A percentile compares a stretch with the other conserved stretches of the same genome.
phyloP scores from a whole-genome alignment of 2,888 invertebrate species.

The Omphaloscelis lunosa region DNA sequence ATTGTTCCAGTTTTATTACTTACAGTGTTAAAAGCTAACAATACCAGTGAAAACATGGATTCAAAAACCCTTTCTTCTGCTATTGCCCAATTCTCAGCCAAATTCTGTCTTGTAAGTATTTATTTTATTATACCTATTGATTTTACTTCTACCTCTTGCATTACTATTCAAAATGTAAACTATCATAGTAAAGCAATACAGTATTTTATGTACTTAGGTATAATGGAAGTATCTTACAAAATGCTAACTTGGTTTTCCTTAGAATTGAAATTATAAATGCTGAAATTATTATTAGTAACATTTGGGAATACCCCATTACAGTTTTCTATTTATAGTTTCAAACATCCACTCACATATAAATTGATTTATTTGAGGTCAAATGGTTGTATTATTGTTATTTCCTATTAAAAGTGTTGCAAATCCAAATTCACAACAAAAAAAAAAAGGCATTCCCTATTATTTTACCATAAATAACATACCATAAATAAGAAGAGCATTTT shows the following conservation, averaged over 20 bases:
- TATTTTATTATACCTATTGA: slow-evolving; percentile 15
- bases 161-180: background rate
- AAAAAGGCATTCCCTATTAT: background rate
- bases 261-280: background rate
- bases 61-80: slow-evolving; percentile 80
- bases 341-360: background rate
- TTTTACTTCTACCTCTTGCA: slow-evolving; percentile 12
- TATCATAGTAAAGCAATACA: background rate
- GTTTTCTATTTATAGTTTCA: background rate
- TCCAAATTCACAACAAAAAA: background rate
- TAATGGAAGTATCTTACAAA: background rate
- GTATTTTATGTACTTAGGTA: too few species aligned
- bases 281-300: background rate
- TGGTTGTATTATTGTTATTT: background rate
- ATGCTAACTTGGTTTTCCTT: background rate
- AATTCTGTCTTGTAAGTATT: slow-evolving; percentile 88
- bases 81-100: slow-evolving; percentile 85
- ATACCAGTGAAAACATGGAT: slow-evolving; percentile 78
- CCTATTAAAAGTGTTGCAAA: background rate
- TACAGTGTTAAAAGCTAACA: slow-evolving; percentile 67
- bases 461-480: too few species aligned
- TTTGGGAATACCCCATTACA: background rate
- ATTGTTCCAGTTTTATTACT: slow-evolving; percentile 76
- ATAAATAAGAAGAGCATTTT: background rate
- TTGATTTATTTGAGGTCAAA: background rate